These are phyloP conservation scores for Sinotaia quadrata DNA, from an alignment of 2,888 invertebrate species.

Conservation along the genomic window DNA sequence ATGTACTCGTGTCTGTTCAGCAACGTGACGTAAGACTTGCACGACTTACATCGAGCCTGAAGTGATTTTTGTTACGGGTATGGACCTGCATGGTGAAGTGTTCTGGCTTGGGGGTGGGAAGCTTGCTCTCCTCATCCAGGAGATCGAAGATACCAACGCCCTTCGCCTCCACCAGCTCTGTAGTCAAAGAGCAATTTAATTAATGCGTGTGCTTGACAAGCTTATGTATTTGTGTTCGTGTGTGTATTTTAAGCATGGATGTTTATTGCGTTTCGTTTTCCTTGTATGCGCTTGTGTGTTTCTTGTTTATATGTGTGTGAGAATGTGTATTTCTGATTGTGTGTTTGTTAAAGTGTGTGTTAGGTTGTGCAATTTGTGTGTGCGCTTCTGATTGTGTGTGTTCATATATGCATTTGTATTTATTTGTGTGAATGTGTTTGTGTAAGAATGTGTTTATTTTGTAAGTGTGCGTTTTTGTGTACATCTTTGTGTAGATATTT, in stretches of 20 bases:
- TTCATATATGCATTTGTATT: conserved; percentile 48
- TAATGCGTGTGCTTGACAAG: no score
- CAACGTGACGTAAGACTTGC: no score
- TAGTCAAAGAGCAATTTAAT: no score
- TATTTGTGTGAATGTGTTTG: conserved; percentile 73
- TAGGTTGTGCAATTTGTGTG: not conserved
- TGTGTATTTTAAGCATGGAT: no score
- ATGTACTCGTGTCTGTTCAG: no score
- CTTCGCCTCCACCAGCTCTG: no score
- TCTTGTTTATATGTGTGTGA: not conserved
- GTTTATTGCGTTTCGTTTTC: no score
- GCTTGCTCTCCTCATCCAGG: conserved; percentile 95
- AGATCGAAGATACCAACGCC: conserved; percentile 94
- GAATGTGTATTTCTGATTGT: not conserved
- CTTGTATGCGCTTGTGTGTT: conserved; percentile 5
- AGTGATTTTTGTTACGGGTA: conserved; percentile 85
- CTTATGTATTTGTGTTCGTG: no score
- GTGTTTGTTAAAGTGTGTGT: not conserved
- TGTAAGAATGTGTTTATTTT: no score
- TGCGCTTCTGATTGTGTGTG: not conserved
- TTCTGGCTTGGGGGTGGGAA: conserved; percentile 88
- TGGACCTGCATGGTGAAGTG: conserved; percentile 96
- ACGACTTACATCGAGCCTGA: conserved; percentile 81
- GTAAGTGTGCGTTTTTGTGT: conserved; percentile 3
- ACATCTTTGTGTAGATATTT: not conserved